Conservation (phyloP, 2,797 vertebrate species). For the Schizopygopsis pylzovi region DNA sequence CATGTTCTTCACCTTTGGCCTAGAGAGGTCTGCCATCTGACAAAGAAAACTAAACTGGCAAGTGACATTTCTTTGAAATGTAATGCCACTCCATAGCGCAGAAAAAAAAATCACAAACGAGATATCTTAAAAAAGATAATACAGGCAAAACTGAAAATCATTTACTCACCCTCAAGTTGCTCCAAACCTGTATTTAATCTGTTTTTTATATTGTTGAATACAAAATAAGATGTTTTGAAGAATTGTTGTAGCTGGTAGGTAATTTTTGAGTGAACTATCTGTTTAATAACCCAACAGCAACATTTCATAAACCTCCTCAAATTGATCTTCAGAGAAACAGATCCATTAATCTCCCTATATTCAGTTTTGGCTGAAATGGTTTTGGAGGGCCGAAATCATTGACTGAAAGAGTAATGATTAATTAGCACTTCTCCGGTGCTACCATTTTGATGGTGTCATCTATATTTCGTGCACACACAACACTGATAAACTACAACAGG, state of each 20-base stretch:
- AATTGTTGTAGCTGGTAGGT: background rate
- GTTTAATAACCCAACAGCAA: background rate
- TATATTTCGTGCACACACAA: background rate
- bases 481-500: background rate
- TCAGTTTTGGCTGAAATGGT: background rate
- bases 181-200: background rate
- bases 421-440: too few relatives aligned
- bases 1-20: background rate
- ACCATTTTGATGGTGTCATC: background rate
- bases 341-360: background rate
- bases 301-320: background rate
- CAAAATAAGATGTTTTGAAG: background rate
- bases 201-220: background rate
- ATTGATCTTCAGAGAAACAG: background rate
- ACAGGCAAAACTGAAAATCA: background rate
- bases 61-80: conserved; percentile 4
- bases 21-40: background rate
- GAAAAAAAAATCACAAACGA: background rate
- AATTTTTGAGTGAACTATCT: background rate
- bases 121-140: background rate
- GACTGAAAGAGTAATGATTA: too few relatives aligned
- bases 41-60: background rate
- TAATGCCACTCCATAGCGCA: background rate
- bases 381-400: background rate
- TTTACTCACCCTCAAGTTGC: background rate